A percentile compares a stretch with the other conserved stretches of the same genome.
These are phyloP conservation scores for Pteria penguin DNA, from an alignment of 2,888 invertebrate genomes.

Conservation along the genomic window DNA sequence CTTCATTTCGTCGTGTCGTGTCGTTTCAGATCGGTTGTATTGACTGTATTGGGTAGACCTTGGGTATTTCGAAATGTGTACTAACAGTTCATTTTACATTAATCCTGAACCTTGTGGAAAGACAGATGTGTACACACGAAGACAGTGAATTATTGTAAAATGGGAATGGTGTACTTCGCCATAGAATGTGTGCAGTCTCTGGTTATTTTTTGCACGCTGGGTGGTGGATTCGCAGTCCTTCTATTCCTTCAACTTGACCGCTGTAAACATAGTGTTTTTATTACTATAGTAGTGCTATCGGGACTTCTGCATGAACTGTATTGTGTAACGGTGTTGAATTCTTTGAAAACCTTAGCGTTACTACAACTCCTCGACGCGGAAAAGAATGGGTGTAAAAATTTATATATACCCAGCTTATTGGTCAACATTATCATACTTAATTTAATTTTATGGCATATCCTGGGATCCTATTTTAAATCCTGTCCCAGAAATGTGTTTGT, in stretches of 20 bases:
- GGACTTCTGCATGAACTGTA: conserved; percentile 24
- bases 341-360: not conserved
- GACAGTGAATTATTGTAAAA: not conserved
- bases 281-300: not conserved
- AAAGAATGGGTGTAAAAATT: conserved; percentile 6
- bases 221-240: not conserved
- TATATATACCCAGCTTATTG: not conserved
- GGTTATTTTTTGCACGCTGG: conserved; percentile 10
- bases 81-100: too few species aligned
- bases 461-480: not conserved
- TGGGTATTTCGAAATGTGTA: too few species aligned
- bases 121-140: too few species aligned
- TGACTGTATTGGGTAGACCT: too few species aligned
- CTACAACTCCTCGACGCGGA: not conserved
- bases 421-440: not conserved
- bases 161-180: conserved; percentile 1
- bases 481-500: not conserved
- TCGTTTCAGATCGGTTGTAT: too few species aligned
- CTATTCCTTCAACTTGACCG: conserved; percentile 9
- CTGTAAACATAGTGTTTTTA: not conserved
- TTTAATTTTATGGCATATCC: not conserved
- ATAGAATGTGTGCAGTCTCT: conserved; percentile 5
- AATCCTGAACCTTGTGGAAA: too few species aligned
- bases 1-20: too few species aligned
- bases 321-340: conserved; percentile 4